Conservation (phyloP, 2,113 vertebrate species). For the Hucho hucho region DNA sequence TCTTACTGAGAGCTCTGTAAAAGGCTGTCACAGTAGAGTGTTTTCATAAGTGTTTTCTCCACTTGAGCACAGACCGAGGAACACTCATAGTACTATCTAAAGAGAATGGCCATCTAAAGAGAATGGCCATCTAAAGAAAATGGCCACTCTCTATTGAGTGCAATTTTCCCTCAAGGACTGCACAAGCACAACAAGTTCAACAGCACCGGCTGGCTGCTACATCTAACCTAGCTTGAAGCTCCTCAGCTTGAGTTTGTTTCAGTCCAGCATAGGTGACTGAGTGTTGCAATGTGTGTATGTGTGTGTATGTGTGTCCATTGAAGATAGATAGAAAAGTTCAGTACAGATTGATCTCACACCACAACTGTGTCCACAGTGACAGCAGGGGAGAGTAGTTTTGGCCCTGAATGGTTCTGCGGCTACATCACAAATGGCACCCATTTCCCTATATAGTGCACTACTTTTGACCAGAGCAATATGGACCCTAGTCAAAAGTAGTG, state of each 20-base stretch:
- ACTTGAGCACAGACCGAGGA: background rate
- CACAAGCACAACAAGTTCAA: background rate
- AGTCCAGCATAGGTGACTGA: background rate
- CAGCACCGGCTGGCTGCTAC: background rate
- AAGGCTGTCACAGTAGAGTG: background rate
- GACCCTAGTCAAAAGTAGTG: too few relatives aligned
- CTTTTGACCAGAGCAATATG: too few relatives aligned
- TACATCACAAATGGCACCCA: too few relatives aligned
- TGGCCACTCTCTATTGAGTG: background rate
- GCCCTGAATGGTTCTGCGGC: background rate
- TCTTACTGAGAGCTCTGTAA: background rate
- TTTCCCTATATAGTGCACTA: too few relatives aligned
- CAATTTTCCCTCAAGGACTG: conserved; percentile 2
- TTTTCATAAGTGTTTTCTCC: background rate
- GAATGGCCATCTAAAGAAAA: background rate
- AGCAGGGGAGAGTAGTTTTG: background rate
- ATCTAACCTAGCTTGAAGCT: too few relatives aligned
- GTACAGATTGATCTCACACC: background rate
- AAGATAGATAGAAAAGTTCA: background rate
- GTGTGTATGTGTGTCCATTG: background rate
- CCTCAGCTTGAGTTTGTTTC: too few relatives aligned
- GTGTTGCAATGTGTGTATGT: background rate
- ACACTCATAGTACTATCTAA: background rate
- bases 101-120: too few relatives aligned
- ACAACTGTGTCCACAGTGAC: background rate